Conservation (phyloP, 2,888 invertebrate genomes). For the Phortica magna region DNA sequence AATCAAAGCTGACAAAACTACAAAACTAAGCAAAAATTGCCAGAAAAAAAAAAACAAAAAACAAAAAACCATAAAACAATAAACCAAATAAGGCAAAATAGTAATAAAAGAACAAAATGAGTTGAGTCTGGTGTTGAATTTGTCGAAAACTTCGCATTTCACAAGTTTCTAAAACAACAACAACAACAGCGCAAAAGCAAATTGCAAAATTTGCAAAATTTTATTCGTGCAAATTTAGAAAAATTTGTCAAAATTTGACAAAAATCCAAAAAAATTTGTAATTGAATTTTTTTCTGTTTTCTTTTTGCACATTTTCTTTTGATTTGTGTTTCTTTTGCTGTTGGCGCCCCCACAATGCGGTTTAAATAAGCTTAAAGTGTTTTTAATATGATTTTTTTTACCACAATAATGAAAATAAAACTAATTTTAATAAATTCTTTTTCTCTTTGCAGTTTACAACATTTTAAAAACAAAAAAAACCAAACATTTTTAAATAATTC, state of each 20-base stretch:
- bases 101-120: constrained; percentile 41
- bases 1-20: not conserved
- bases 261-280: not conserved
- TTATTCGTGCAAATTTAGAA: not conserved
- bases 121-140: constrained; percentile 31
- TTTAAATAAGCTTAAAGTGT: no score
- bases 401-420: not conserved
- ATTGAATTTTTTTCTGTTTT: no score
- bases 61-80: not conserved
- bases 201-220: not conserved
- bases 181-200: not conserved
- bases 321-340: no score
- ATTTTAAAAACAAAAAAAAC: constrained; percentile 35
- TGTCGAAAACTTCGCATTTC: constrained; percentile 12
- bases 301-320: no score
- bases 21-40: constrained; percentile 19
- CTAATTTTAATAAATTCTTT: not conserved
- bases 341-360: no score
- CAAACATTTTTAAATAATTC: not conserved
- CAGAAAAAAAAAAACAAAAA: not conserved
- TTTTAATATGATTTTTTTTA: not conserved
- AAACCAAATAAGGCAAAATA: not conserved
- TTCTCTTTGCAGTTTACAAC: constrained; percentile 52
- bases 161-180: not conserved
- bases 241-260: not conserved